A percentile compares a stretch with the other conserved stretches of the same genome.
These are phyloP conservation scores for Leptura quadrifasciata DNA, from an alignment of 2,888 invertebrate genomes.

Conservation along the genomic window DNA sequence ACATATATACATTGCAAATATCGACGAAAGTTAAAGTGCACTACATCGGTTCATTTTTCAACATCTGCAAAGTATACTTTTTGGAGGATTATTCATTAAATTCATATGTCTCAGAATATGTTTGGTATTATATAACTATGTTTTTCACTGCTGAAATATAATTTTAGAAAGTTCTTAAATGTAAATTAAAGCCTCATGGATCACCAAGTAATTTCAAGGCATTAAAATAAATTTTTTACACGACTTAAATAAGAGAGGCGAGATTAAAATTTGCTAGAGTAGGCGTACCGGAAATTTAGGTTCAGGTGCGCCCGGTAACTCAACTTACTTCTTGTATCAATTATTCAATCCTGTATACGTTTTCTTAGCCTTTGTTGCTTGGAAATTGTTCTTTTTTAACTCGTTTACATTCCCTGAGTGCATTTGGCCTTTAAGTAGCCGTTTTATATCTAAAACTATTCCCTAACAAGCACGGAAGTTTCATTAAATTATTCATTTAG, in stretches of 20 bases:
- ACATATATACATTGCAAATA: too few species aligned
- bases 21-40: too few species aligned
- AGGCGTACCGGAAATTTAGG: conserved; percentile 4
- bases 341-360: conserved; percentile 16
- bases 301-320: conserved; percentile 1
- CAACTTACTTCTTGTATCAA: conserved; percentile 15
- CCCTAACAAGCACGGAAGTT: conserved; percentile 1
- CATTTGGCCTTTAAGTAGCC: not conserved
- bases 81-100: too few species aligned
- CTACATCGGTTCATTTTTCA: too few species aligned
- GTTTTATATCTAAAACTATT: conserved; percentile 23
- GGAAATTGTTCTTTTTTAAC: conserved; percentile 18
- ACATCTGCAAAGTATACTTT: too few species aligned
- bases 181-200: not conserved
- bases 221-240: not conserved
- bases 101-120: too few species aligned
- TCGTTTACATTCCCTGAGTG: conserved; percentile 11
- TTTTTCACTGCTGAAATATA: too few species aligned
- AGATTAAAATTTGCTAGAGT: conserved; percentile 3
- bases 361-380: conserved; percentile 13
- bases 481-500: conserved; percentile 19
- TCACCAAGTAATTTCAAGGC: not conserved
- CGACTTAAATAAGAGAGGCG: not conserved
- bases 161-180: not conserved
- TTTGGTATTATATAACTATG: too few species aligned